Percentiles rank a stretch among this genome's conserved stretches.
Conservation (phyloP, 2,113 vertebrate species). For the Hypanus sabinus region DNA sequence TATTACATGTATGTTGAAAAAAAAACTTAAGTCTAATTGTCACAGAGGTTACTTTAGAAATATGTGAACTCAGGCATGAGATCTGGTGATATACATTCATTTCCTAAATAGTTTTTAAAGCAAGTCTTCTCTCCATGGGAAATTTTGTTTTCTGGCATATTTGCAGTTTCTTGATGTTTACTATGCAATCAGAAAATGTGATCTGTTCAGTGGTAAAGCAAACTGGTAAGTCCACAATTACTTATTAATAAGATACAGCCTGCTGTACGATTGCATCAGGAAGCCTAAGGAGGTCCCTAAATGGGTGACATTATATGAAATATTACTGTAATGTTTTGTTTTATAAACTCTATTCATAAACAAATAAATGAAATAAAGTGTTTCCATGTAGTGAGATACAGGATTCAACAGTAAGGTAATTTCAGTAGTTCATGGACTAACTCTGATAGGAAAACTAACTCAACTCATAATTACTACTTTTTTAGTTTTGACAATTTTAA, state of each 20-base stretch:
- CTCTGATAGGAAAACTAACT: neutral
- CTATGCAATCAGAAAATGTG: too few species aligned
- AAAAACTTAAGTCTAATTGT: too few species aligned
- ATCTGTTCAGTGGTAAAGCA: neutral
- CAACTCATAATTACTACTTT: neutral
- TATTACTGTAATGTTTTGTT: too few species aligned
- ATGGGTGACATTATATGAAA: too few species aligned
- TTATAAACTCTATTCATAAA: neutral
- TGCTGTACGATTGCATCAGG: too few species aligned
- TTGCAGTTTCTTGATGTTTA: neutral
- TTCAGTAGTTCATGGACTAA: neutral
- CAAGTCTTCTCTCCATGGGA: neutral
- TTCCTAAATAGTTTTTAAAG: neutral
- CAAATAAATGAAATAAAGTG: neutral
- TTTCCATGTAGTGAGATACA: neutral
- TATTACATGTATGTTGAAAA: too few species aligned
- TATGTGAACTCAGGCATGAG: neutral
- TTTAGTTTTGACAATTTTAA: neutral
- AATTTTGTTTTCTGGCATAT: neutral
- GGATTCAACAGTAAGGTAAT: neutral
- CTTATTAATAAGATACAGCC: too few species aligned
- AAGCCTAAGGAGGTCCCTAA: too few species aligned
- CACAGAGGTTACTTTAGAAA: neutral
- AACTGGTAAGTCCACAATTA: neutral
- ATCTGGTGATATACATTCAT: neutral